phyloP scores from a whole-genome alignment of 2,113 vertebrate species.

The Sarotherodon lohbergeri region DNA sequence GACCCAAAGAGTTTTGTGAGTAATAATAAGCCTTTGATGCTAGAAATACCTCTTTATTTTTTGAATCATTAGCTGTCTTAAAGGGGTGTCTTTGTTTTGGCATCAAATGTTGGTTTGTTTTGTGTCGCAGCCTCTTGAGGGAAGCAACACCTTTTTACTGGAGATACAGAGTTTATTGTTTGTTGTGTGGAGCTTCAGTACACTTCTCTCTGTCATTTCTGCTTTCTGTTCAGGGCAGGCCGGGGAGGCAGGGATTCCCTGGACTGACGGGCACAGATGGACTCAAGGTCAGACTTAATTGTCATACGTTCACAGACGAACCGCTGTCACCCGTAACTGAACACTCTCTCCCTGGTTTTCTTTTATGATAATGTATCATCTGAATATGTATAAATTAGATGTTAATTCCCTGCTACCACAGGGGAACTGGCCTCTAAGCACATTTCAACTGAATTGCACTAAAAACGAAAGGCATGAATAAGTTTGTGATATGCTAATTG shows the following conservation, averaged over 20 bases:
- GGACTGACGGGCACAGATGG: slow-evolving; percentile 86
- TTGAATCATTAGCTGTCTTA: slow-evolving; percentile 18
- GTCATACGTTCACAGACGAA: neutral
- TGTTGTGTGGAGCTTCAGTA: neutral
- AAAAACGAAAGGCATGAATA: slow-evolving; percentile 33
- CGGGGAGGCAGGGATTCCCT: slow-evolving; percentile 85
- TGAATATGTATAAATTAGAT: slow-evolving; percentile 50
- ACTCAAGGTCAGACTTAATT: slow-evolving; percentile 79
- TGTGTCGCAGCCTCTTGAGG: neutral
- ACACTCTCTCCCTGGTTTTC: slow-evolving; percentile 1
- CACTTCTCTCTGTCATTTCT: slow-evolving; percentile 55
- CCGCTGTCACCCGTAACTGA: slow-evolving; percentile 24
- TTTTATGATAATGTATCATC: slow-evolving; percentile 34
- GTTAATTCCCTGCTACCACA: slow-evolving; percentile 39
- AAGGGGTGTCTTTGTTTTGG: slow-evolving; percentile 11
- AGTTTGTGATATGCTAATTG: slow-evolving; percentile 56
- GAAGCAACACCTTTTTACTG: neutral
- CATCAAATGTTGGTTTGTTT: neutral
- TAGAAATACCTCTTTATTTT: slow-evolving; percentile 23
- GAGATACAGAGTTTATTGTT: neutral
- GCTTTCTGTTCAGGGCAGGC: slow-evolving; percentile 84
- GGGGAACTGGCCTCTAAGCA: slow-evolving; percentile 16
- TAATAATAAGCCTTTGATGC: slow-evolving; percentile 21
- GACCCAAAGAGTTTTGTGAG: slow-evolving; percentile 12
- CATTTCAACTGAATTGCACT: slow-evolving; percentile 15